phyloP scores from a whole-genome alignment of 2,797 vertebrate genomes.

The Ispidina picta region DNA sequence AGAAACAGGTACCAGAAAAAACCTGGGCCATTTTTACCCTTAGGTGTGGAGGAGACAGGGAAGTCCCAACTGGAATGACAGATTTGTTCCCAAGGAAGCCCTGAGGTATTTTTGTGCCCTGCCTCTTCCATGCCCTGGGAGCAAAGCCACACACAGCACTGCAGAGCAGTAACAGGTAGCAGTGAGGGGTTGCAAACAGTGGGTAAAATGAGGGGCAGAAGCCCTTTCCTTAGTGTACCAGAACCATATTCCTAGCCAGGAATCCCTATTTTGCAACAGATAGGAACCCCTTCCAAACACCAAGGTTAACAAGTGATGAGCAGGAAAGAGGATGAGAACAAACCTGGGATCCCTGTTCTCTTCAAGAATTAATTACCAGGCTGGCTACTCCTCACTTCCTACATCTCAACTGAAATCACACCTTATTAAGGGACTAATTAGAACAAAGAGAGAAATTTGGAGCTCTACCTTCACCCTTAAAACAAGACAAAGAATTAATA shows the following conservation, averaged over 20 bases:
- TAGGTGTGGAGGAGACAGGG: neutral
- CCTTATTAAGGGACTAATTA: neutral
- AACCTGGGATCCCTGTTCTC: neutral
- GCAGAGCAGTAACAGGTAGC: neutral
- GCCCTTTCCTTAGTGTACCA: neutral
- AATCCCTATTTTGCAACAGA: neutral
- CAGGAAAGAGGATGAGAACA: neutral
- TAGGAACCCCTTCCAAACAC: neutral
- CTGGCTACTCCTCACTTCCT: neutral
- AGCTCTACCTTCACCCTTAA: neutral
- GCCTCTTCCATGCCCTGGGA: neutral
- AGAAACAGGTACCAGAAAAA: neutral
- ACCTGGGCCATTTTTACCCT: neutral
- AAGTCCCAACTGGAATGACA: neutral
- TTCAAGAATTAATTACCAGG: neutral
- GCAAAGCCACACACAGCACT: neutral
- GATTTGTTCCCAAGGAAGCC: neutral
- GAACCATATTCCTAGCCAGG: neutral
- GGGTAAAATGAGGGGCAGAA: neutral
- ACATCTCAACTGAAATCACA: constrained; percentile 14
- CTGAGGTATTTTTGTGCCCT: neutral
- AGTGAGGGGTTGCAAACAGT: neutral
- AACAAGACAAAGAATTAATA: constrained; percentile 22
- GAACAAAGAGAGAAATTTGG: neutral
- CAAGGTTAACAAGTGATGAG: neutral